Evolutionary conservation across 2,113 vertebrate species (phyloP).

Genomic region (Pagrus major): DNA sequence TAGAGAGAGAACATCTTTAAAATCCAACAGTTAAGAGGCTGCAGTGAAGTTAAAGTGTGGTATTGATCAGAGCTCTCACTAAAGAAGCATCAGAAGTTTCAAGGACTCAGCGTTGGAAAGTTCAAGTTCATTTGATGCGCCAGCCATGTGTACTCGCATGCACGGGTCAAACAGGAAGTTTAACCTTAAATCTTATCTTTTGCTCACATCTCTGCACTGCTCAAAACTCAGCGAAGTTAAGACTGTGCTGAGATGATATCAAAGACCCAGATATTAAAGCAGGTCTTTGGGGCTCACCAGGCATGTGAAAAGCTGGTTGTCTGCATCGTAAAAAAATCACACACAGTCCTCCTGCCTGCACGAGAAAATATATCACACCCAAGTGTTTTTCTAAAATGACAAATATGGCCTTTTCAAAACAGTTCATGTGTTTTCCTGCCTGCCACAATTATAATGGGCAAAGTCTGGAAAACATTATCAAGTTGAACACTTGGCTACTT

Average conservation of each 20-base stretch:
- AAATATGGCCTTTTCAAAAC: neutral
- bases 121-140: slow-evolving; percentile 41
- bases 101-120: slow-evolving; percentile 41
- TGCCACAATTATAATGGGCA: neutral
- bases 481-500: neutral
- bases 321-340: neutral
- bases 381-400: neutral
- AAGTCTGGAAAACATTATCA: neutral
- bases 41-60: slow-evolving; percentile 15
- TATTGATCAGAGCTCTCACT: slow-evolving; percentile 49
- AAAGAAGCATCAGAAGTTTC: slow-evolving; percentile 47
- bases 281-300: slow-evolving; percentile 18
- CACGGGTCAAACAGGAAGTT: slow-evolving; percentile 16
- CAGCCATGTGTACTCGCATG: neutral
- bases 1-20: slow-evolving; percentile 27
- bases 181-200: slow-evolving; percentile 36
- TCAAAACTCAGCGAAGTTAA: slow-evolving; percentile 36
- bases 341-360: neutral
- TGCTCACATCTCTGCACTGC: slow-evolving; percentile 4
- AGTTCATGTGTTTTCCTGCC: neutral
- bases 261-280: slow-evolving; percentile 43
- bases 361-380: neutral
- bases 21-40: slow-evolving; percentile 36
- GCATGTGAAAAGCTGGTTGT: slow-evolving; percentile 13
- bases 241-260: slow-evolving; percentile 33